Evolutionary conservation across 1,140 invertebrate species (phyloP).

Genomic region (Yoshiicerus persimilis): DNA sequence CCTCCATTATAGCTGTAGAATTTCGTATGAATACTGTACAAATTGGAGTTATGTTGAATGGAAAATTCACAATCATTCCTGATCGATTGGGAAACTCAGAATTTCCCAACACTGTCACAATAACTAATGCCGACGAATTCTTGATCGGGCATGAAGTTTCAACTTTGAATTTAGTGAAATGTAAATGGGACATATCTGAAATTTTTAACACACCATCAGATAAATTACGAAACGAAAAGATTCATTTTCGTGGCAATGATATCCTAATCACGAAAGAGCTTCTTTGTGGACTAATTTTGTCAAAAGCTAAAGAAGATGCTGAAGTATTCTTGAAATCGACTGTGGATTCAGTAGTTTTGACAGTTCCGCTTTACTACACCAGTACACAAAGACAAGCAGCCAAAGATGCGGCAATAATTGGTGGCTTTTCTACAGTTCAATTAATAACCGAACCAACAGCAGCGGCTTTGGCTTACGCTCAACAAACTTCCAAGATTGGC

Average conservation of each 20-base stretch:
- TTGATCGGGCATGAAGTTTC: not conserved
- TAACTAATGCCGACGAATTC: not conserved
- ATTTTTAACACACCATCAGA: not conserved
- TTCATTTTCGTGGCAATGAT: not conserved
- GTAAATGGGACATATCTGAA: not conserved
- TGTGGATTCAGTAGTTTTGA: not conserved
- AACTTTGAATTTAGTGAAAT: not conserved
- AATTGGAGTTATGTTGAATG: not conserved
- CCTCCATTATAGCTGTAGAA: not conserved
- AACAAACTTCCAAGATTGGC: too few species aligned
- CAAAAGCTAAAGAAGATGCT: conserved; percentile 53
- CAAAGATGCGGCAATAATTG: conserved; percentile 50
- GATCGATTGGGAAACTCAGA: not conserved
- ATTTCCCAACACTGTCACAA: not conserved
- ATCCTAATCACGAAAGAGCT: not conserved
- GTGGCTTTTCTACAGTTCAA: conserved; percentile 55
- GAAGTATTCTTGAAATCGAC: conserved; percentile 56
- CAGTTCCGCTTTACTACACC: not conserved
- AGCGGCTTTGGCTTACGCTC: conserved; percentile 57
- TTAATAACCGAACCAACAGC: conserved; percentile 56
- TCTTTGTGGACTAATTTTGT: not conserved
- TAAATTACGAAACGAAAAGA: not conserved
- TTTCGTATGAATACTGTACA: not conserved
- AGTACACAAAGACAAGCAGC: conserved; percentile 28
- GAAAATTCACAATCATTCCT: not conserved